Conservation (phyloP, 2,888 invertebrate species). For the Eristalinus sepulchralis region DNA sequence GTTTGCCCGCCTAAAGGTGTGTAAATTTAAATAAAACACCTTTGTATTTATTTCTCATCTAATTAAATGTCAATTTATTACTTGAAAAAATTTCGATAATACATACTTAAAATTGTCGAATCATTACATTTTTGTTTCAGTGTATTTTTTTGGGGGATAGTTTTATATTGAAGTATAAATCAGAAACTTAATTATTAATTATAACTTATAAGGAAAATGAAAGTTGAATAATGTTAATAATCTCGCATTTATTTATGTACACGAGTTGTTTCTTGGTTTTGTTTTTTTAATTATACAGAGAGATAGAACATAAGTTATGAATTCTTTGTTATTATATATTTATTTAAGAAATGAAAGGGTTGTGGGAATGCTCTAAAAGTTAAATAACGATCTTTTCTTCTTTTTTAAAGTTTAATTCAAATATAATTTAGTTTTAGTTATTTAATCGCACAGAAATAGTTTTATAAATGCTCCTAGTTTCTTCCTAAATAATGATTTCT, state of each 20-base stretch:
- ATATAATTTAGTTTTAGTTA: conserved; percentile 16
- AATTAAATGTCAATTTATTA: conserved; percentile 65
- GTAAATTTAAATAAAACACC: conserved; percentile 11
- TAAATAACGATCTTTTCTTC: conserved; percentile 61
- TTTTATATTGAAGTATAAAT: conserved; percentile 30
- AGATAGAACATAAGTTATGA: conserved; percentile 13
- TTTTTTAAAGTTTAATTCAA: conserved; percentile 63
- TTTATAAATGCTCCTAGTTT: conserved; percentile 26
- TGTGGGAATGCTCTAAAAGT: conserved; percentile 53
- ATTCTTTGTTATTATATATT: conserved; percentile 28
- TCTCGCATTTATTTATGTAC: conserved; percentile 44
- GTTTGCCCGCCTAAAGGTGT: too few relatives aligned
- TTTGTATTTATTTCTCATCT: conserved; percentile 28
- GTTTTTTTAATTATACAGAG: too few relatives aligned
- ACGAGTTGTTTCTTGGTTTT: conserved; percentile 62
- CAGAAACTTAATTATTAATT: conserved; percentile 16
- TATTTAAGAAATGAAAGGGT: conserved; percentile 40
- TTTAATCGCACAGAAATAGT: conserved; percentile 44
- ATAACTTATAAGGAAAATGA: not conserved
- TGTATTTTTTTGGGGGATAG: conserved; percentile 20
- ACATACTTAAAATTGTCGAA: conserved; percentile 56
- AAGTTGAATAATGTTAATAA: not conserved
- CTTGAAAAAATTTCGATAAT: conserved; percentile 55
- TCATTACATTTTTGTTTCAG: not conserved
- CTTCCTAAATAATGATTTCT: not conserved